Evolutionary conservation across 2,888 invertebrate genomes (phyloP).

Genomic region (Drosophila vallismaia): DNA sequence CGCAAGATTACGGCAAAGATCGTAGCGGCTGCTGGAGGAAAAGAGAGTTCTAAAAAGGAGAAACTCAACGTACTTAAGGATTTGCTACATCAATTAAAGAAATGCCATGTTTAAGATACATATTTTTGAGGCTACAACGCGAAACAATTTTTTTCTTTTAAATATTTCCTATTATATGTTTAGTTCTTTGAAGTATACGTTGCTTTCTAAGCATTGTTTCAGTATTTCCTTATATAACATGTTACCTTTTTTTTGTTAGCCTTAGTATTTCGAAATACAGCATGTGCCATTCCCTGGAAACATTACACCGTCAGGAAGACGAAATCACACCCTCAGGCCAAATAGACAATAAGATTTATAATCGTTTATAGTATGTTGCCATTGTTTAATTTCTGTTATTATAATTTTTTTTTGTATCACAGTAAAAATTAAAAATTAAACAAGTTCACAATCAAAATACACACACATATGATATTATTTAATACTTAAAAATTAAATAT

Average conservation of each 20-base stretch:
- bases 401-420: slow-evolving; percentile 71
- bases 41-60: slow-evolving; percentile 25
- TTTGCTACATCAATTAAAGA: slow-evolving; percentile 75
- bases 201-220: slow-evolving; percentile 24
- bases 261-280: background rate
- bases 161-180: slow-evolving; percentile 4
- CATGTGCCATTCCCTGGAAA: slow-evolving; percentile 6
- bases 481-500: slow-evolving; percentile 38
- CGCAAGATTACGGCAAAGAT: slow-evolving; percentile 81
- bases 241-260: slow-evolving; percentile 1
- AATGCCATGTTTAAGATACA: slow-evolving; percentile 63
- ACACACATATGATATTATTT: slow-evolving; percentile 40
- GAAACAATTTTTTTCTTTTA: background rate
- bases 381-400: slow-evolving; percentile 63
- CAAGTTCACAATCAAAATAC: slow-evolving; percentile 71
- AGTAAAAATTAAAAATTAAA: slow-evolving; percentile 81
- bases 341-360: background rate
- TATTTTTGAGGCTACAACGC: slow-evolving; percentile 2
- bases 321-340: background rate
- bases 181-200: slow-evolving; percentile 7
- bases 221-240: slow-evolving; percentile 4
- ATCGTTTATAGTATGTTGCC: slow-evolving; percentile 49
- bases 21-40: slow-evolving; percentile 62
- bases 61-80: slow-evolving; percentile 66
- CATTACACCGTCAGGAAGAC: background rate